These are phyloP conservation scores for Synergus laeviventris DNA, from an alignment of 2,888 invertebrate genomes.

Conservation along the genomic window DNA sequence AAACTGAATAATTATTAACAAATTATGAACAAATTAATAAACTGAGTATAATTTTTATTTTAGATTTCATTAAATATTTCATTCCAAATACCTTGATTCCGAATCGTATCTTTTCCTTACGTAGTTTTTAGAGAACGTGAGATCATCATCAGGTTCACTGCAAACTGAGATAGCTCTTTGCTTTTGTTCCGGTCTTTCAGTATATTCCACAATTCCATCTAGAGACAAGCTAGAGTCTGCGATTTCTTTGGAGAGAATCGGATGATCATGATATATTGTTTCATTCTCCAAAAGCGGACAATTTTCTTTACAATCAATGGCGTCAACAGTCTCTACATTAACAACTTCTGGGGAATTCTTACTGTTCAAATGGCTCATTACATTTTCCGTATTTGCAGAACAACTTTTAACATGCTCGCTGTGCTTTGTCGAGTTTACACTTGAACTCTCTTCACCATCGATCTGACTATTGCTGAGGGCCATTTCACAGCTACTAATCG, in stretches of 20 bases:
- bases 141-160: slow-evolving; percentile 57
- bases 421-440: slow-evolving; percentile 58
- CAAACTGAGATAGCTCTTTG: slow-evolving; percentile 57
- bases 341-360: slow-evolving; percentile 21
- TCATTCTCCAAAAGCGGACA: slow-evolving; percentile 5
- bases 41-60: slow-evolving; percentile 33
- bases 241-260: neutral
- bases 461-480: slow-evolving; percentile 70
- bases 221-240: slow-evolving; percentile 55
- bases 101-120: slow-evolving; percentile 54
- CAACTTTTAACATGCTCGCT: slow-evolving; percentile 46
- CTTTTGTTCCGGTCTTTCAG: slow-evolving; percentile 52
- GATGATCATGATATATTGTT: slow-evolving; percentile 2
- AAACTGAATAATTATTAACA: neutral
- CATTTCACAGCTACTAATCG: slow-evolving; percentile 75
- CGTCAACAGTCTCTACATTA: neutral
- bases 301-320: neutral
- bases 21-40: neutral
- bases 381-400: slow-evolving; percentile 32
- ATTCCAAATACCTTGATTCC: slow-evolving; percentile 55
- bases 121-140: slow-evolving; percentile 43
- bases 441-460: slow-evolving; percentile 68
- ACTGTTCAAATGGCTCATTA: slow-evolving; percentile 35
- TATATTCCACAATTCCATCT: slow-evolving; percentile 52
- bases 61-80: neutral